Percentiles rank a stretch among this genome's conserved stretches.
Conservation (phyloP, 2,888 invertebrate species). For the Zele albiditarsus region DNA sequence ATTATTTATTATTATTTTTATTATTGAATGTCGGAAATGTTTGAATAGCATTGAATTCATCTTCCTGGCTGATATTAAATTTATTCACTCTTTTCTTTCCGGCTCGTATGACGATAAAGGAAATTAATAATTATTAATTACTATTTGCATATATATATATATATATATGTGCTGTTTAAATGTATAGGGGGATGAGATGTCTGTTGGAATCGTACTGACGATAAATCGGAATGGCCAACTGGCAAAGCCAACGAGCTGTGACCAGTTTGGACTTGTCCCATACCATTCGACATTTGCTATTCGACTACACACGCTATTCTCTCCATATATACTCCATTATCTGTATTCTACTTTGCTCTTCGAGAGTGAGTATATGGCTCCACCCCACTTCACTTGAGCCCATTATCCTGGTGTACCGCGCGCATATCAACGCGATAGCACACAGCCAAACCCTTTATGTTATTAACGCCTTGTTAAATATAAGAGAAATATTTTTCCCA, state of each 20-base stretch:
- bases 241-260: constrained; percentile 66
- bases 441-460: constrained; percentile 51
- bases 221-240: constrained; percentile 67
- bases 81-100: not conserved
- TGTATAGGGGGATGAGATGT: not conserved
- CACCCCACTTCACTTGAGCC: constrained; percentile 63
- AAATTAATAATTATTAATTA: constrained; percentile 1
- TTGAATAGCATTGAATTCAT: too few species aligned
- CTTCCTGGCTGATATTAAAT: too few species aligned
- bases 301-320: constrained; percentile 63
- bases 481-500: not conserved
- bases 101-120: not conserved
- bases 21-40: too few species aligned
- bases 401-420: constrained; percentile 67
- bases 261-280: constrained; percentile 54
- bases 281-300: constrained; percentile 52
- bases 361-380: not conserved
- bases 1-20: too few species aligned
- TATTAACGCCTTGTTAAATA: constrained; percentile 29
- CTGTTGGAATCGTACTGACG: constrained; percentile 42
- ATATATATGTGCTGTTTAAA: not conserved
- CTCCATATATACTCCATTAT: constrained; percentile 66
- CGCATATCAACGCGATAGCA: constrained; percentile 64
- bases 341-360: constrained; percentile 59
- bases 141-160: not conserved